Conservation (phyloP, 1,140 invertebrate species). For the Metaphire vulgaris region DNA sequence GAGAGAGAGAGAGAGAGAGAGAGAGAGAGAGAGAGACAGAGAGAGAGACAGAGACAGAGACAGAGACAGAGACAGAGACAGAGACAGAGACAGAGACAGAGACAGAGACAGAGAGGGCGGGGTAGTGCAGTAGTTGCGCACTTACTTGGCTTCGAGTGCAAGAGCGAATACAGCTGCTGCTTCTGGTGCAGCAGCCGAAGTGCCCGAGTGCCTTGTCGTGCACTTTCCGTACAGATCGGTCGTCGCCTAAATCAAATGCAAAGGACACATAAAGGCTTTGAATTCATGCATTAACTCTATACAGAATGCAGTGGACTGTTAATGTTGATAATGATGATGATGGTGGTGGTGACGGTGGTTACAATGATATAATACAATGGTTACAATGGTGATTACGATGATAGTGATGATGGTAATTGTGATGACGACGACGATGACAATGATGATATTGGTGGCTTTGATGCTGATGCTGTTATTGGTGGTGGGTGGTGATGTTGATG, state of each 20-base stretch:
- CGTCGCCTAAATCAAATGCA: slow-evolving; percentile 71
- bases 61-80: not conserved
- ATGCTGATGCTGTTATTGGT: too few relatives aligned
- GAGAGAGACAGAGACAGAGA: not conserved
- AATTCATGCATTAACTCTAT: not conserved
- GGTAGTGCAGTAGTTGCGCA: not conserved
- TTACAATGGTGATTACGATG: not conserved
- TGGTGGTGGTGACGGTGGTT: not conserved
- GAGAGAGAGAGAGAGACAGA: not conserved
- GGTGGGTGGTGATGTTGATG: not conserved
- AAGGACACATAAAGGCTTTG: not conserved
- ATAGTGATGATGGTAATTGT: not conserved
- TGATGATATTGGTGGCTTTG: not conserved
- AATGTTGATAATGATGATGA: not conserved
- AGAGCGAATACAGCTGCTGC: not conserved
- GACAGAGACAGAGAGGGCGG: not conserved
- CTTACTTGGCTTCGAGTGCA: not conserved
- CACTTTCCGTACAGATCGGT: slow-evolving; percentile 99
- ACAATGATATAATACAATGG: not conserved
- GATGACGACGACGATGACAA: not conserved
- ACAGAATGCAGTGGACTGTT: not conserved
- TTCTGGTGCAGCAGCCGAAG: slow-evolving; percentile 60
- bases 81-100: not conserved
- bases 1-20: not conserved
- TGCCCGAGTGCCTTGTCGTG: slow-evolving; percentile 98